phyloP scores from a whole-genome alignment of 2,888 invertebrate genomes.

The Ichneumoninae sp. region DNA sequence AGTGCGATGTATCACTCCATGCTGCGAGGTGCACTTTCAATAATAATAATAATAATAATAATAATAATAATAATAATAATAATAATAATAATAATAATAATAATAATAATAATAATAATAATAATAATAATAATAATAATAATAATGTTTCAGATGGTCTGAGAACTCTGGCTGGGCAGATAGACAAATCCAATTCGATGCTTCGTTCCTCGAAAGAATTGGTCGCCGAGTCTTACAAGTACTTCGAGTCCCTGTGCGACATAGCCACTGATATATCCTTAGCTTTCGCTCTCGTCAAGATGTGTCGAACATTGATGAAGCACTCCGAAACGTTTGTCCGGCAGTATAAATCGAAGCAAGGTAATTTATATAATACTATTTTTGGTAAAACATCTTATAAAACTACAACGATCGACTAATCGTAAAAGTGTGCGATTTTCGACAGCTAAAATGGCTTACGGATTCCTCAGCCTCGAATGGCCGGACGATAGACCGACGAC shows the following conservation, averaged over 20 bases:
- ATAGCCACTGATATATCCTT: conserved; percentile 82
- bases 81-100: too few species aligned
- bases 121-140: too few species aligned
- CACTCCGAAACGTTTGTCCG: conserved; percentile 77
- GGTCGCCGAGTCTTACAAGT: conserved; percentile 81
- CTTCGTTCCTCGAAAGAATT: conserved; percentile 80
- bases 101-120: too few species aligned
- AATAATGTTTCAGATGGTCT: conserved; percentile 75
- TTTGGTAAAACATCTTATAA: background rate
- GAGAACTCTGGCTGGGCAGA: conserved; percentile 78
- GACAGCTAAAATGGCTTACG: conserved; percentile 79
- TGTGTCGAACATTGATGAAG: conserved; percentile 80
- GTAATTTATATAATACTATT: conserved; percentile 67
- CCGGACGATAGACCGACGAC: conserved; percentile 74
- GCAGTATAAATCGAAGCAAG: conserved; percentile 78
- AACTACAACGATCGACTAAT: background rate
- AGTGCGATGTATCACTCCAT: conserved; percentile 82
- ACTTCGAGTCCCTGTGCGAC: conserved; percentile 81
- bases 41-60: too few species aligned
- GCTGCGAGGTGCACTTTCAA: conserved; percentile 76
- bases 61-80: too few species aligned
- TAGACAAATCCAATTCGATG: conserved; percentile 72
- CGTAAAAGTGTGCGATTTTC: conserved; percentile 32
- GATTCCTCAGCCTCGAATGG: conserved; percentile 80
- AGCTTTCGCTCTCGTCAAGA: conserved; percentile 78